Evolutionary conservation across 2,888 invertebrate genomes (phyloP).

Genomic region (Nephrocerus scutellatus): DNA sequence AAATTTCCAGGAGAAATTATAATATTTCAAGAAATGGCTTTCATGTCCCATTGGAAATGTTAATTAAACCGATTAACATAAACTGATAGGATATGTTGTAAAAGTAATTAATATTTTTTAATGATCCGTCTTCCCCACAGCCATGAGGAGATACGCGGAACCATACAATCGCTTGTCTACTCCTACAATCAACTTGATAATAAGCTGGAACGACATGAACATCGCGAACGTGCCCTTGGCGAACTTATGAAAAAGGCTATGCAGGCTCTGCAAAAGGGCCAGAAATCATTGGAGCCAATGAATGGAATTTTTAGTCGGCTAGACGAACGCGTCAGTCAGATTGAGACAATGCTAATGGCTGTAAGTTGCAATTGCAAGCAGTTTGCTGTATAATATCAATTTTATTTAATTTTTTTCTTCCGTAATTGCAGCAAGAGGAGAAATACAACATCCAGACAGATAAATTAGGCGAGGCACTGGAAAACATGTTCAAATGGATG

Average conservation of each 20-base stretch:
- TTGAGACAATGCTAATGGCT: conserved; percentile 69
- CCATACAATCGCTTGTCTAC: conserved; percentile 71
- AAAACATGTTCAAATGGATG: conserved; percentile 46
- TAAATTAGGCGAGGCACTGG: conserved; percentile 40
- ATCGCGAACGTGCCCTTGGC: conserved; percentile 68
- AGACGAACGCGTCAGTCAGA: conserved; percentile 67
- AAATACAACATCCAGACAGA: conserved; percentile 43
- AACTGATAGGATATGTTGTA: too few species aligned
- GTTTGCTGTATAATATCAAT: neutral
- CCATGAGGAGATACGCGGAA: conserved; percentile 54
- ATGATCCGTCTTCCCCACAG: conserved; percentile 23
- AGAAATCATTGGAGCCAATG: conserved; percentile 61
- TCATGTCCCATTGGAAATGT: neutral
- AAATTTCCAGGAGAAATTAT: neutral
- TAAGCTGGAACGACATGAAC: conserved; percentile 78
- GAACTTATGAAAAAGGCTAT: conserved; percentile 72
- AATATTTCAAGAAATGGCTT: neutral
- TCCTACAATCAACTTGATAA: conserved; percentile 73
- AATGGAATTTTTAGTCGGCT: conserved; percentile 62
- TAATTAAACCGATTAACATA: neutral
- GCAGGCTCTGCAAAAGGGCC: conserved; percentile 63
- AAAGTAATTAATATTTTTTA: neutral
- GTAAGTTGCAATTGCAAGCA: conserved; percentile 41
- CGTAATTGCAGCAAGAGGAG: conserved; percentile 42
- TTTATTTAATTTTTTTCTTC: conserved; percentile 1